These are phyloP conservation scores for Poeciliopsis paucimaculata DNA, from an alignment of 2,797 vertebrate species.

Conservation along the genomic window DNA sequence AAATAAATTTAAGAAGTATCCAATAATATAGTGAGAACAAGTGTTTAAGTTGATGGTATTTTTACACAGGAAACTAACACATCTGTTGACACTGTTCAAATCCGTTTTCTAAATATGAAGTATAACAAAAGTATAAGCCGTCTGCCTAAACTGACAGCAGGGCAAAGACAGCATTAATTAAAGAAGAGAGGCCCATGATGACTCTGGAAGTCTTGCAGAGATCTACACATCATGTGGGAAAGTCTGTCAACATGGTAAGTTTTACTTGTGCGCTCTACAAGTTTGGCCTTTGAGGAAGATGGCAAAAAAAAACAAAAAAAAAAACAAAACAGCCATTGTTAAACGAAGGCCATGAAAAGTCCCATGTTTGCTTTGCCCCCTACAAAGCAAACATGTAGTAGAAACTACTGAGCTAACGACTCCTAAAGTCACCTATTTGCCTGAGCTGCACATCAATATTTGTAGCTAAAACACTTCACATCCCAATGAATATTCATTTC, in stretches of 20 bases:
- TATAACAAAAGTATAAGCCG: not conserved
- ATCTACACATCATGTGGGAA: not conserved
- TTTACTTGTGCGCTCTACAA: not conserved
- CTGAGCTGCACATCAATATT: not conserved
- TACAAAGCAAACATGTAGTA: not conserved
- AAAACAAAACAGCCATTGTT: not conserved
- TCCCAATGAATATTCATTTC: not conserved
- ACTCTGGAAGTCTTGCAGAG: too few species aligned
- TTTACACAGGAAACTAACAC: not conserved
- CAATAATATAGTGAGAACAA: not conserved
- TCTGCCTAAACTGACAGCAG: not conserved
- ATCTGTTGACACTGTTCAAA: not conserved
- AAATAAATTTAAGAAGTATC: not conserved
- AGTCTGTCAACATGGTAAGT: not conserved
- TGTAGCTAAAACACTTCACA: not conserved
- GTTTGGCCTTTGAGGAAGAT: not conserved
- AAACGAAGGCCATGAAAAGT: not conserved
- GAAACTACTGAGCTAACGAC: not conserved
- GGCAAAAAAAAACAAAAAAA: not conserved
- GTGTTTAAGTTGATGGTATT: not conserved
- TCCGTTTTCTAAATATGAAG: not conserved
- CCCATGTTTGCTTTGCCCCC: not conserved
- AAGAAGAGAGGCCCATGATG: not conserved
- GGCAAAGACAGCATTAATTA: not conserved
- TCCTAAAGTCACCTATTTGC: not conserved